phyloP scores from a whole-genome alignment of 2,797 vertebrate genomes.

The Scyliorhinus canicula region DNA sequence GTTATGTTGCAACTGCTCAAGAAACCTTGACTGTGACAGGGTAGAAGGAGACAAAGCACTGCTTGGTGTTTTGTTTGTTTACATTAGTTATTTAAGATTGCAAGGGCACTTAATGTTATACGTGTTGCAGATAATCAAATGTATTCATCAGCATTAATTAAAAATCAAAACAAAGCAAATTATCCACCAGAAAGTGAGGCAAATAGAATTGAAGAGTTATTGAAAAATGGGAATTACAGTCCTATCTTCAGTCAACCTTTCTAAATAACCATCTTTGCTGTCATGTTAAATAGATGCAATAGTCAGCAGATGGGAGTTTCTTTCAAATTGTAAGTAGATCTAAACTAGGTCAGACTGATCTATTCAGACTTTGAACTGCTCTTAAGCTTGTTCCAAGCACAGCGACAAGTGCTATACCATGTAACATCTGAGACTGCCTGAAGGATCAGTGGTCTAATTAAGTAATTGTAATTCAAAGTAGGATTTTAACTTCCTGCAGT shows the following conservation, averaged over 20 bases:
- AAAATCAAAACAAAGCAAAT: background rate
- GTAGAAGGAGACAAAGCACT: background rate
- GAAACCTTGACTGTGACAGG: background rate
- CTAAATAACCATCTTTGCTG: background rate
- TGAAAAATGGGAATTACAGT: background rate
- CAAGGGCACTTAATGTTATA: background rate
- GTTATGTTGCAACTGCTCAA: background rate
- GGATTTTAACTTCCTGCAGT: background rate
- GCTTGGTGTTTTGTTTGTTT: background rate
- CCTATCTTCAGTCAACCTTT: background rate
- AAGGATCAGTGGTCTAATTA: background rate
- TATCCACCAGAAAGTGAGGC: background rate
- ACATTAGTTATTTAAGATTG: background rate
- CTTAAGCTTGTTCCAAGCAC: background rate
- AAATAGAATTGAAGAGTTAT: background rate
- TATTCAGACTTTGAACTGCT: conserved; percentile 2
- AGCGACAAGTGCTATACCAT: background rate
- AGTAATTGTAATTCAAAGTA: background rate
- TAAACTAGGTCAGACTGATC: background rate
- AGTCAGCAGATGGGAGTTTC: background rate
- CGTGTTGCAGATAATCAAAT: background rate
- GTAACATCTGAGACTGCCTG: background rate
- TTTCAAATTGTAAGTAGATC: background rate
- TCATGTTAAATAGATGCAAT: background rate
- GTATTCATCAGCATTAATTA: background rate